A percentile compares a stretch with the other conserved stretches of the same genome.
Conservation (phyloP, 2,888 invertebrate genomes). For the Apamea epomidion region DNA sequence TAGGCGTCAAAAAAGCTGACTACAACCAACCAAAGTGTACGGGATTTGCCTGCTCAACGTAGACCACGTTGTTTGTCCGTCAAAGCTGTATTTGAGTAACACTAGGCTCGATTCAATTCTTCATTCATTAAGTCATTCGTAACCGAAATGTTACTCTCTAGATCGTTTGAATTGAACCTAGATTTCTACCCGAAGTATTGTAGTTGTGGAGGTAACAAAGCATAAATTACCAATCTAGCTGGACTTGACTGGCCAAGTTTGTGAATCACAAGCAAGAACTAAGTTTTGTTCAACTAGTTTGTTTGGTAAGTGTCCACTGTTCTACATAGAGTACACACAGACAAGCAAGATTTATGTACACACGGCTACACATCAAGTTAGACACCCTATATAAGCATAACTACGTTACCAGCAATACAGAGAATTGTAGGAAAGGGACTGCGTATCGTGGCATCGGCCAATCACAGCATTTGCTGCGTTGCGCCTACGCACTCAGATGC, state of each 20-base stretch:
- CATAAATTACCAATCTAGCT: conserved; percentile 52
- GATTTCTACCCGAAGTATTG: conserved; percentile 13
- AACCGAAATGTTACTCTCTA: neutral
- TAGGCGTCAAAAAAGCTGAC: too few relatives aligned
- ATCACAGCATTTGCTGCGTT: too few relatives aligned
- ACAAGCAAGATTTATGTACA: conserved; percentile 17
- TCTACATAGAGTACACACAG: neutral
- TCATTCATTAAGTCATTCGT: neutral
- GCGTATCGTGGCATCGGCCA: too few relatives aligned
- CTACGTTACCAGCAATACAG: too few relatives aligned
- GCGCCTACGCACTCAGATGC: too few relatives aligned
- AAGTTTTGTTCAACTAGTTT: conserved; percentile 53
- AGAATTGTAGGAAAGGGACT: too few relatives aligned
- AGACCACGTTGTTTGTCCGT: neutral
- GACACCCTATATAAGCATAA: too few relatives aligned
- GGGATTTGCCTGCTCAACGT: too few relatives aligned
- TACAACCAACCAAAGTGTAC: neutral
- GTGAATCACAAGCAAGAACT: conserved; percentile 30
- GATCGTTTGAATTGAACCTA: conserved; percentile 1
- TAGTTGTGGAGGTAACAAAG: conserved; percentile 35
- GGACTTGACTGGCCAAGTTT: conserved; percentile 39
- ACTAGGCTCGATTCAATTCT: neutral
- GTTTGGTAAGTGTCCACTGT: conserved; percentile 35
- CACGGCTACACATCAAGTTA: too few relatives aligned
- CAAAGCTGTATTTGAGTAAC: neutral